Conservation (phyloP, 2,113 vertebrate genomes). For the Monopterus albus region DNA sequence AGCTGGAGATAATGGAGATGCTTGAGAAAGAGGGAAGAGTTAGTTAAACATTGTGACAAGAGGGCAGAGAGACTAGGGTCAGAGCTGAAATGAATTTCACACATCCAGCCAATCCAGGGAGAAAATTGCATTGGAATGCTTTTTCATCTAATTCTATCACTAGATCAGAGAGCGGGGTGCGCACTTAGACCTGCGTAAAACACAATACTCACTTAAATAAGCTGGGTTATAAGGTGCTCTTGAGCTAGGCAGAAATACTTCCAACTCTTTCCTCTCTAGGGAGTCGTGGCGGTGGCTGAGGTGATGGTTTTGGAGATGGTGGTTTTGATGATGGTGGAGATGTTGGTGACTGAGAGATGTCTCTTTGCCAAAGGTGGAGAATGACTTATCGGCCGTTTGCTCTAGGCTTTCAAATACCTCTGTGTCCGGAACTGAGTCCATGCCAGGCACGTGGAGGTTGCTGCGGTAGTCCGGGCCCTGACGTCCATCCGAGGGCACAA, state of each 20-base stretch:
- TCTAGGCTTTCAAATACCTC: conserved; percentile 95
- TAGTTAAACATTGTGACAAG: conserved; percentile 59
- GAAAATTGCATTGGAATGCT: conserved; percentile 60
- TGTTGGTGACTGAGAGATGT: conserved; percentile 81
- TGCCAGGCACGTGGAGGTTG: conserved; percentile 98
- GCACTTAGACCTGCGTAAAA: conserved; percentile 17
- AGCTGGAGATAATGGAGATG: conserved; percentile 47
- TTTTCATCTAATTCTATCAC: conserved; percentile 35
- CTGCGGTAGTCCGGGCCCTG: conserved; percentile 98
- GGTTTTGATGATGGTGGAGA: conserved; percentile 62
- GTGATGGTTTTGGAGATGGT: conserved; percentile 74
- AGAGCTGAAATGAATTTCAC: conserved; percentile 58
- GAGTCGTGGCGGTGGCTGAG: conserved; percentile 81
- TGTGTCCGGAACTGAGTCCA: conserved; percentile 98
- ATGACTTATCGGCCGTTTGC: conserved; percentile 90
- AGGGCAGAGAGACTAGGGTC: conserved; percentile 31
- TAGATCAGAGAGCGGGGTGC: conserved; percentile 40
- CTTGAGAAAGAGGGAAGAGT: conserved; percentile 65
- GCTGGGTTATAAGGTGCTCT: conserved; percentile 92
- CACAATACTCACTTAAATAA: conserved; percentile 95
- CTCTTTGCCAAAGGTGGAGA: conserved; percentile 98
- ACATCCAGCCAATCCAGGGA: conserved; percentile 53
- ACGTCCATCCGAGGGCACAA: conserved; percentile 92
- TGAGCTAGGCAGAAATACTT: conserved; percentile 93
- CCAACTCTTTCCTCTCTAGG: conserved; percentile 94